Base-by-base conservation (phyloP, 2,113 vertebrate species). In the Myrmophylax atrothorax region DNA sequence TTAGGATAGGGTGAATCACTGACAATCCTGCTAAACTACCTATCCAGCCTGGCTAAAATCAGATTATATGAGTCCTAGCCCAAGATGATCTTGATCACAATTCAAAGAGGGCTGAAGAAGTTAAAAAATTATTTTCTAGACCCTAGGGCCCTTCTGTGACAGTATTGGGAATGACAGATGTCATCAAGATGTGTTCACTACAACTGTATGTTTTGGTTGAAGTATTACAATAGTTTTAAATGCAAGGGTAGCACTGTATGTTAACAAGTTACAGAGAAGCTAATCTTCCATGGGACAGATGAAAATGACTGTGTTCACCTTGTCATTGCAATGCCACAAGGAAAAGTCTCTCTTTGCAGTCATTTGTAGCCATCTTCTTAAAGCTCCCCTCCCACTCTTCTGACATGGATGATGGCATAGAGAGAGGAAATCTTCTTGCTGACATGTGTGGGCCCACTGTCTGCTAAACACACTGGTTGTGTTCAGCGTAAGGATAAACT, bases 401-500 rank as follows among this genome's bases (percentile, higher is more conserved):
- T 97, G 91, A 86, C 87, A 93, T 23, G 92, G 85, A 75, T 75
- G 83, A 75, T 87, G 78, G 67, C 84, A 60, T 6, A 96, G 74
- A 85, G 84, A 89, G 72, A 85, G 86, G 84, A 95, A 97, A 89
- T 83, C 78, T 96, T 89, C 64, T 50, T 81, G 70, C 84, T 92
- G 92, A 74, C 93, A 87, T 94, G 93, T 95, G 96, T 97, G 90
- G 95, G 96, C 95, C 93, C 62, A 69, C 91, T 94, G 94, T 94
- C 96, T 97, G 91, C 94, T 96, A 81, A 96, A 97, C 94, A 96
- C 93, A 4, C 94, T 95, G 88, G 80, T 92, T 95, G 78, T 95
- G 89, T 79, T 97, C 87, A 63, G 81, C 40, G 92, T 89, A 97
- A 97, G 94, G 94, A 97, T 96, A 97, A 97, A 95, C 95, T 92